Evolutionary conservation across 1,140 invertebrate genomes (phyloP), one percentile per base, ranked within the genome.

Genomic region (Meloidogyne chitwoodi): DNA sequence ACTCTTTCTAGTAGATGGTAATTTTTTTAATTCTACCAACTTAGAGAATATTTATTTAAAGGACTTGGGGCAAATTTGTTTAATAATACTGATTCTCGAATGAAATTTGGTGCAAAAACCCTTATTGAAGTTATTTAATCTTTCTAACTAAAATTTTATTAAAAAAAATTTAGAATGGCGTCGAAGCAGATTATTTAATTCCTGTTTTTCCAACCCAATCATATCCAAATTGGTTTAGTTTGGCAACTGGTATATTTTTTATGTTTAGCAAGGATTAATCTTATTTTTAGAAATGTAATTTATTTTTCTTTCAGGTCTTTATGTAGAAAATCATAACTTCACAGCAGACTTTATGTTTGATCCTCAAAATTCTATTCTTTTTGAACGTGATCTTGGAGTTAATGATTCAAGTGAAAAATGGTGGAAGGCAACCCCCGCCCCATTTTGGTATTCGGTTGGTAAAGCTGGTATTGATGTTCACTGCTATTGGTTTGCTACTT

Each of bases 301-400:
- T 73, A 27, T 34, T 70, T 73, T 44, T 44, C 64, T 22, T 84
- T 81, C n/a, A 85, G 84, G 84, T 19, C 78, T 86, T 10, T 87
- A 87, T 77, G 80, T 87, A 14, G 84, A 86, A 75, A 86, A 81
- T 63, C 84, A 86, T 74, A 87, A 87, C 34, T 86, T 85, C 63
- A 86, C 84, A 14, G 76, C 76, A 24, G 86, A 86, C 67, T 87
- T 85, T 62, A 86, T 86, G 84, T 86, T 76, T 69, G 82, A 87
- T 71, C 68, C 75, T 14, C 73, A 87, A 16, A 62, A 68, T 14
- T 66, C 75, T 22, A 74, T 84, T 24, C 72, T 77, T 56, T 86
- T 83, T 68, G 82, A 86, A 78, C 41, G 85, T n/a, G 84, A 87
- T 68, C 65, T 83, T 61, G 85, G 85, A 31, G 29, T 31, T 16